Base-by-base conservation (phyloP, 2,888 invertebrate species). In the Rhingia campestris region DNA sequence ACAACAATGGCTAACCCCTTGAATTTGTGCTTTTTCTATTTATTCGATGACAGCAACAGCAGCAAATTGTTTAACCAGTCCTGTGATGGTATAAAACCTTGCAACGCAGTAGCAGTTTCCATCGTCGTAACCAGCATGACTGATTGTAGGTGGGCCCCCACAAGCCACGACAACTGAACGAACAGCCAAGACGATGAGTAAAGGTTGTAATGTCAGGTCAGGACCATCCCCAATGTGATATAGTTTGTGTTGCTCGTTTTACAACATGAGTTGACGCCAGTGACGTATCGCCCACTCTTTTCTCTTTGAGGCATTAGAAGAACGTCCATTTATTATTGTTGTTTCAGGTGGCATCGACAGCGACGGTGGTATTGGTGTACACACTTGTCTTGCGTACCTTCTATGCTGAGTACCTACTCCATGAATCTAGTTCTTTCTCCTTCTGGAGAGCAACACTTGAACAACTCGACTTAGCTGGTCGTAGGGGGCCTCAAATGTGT, bases 201-300 rank as follows among this genome's bases (percentile, higher is more conserved):
- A 35, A 59, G 53, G 66, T 47, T 61, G 53, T 45, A 66, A 45
- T 67, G 54, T 56, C 54, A 61, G 59, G 53, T 56, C 81, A 82
- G 81, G 81, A 82, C 81, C 81, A 82, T 77, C 77, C 81, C 77
- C 77, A 82, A 82, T 77, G 53, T 37, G 51, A 66, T 77, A 67
- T 43, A 67, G 72, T 82, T 82, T 82, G 77, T 59, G 77, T 82
- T 82, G 67, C 56, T 67, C 56, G 45, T 67, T 76, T 66, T 54
- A 9, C 39, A 35, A 12, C 6, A 10, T 7, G 35, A 51, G 53
- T 56, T 41, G 56, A 64, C 32, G 72, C 72, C 67, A 61, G 49
- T 81, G 81, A 81, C 72, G 81, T 77, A 76, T 81, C 54, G 39
- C 81, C 70, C 59, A 53, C 51, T 79, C 9, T 33, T 35, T 54